Evolutionary conservation across 2,113 vertebrate species (phyloP).

Genomic region (Chamaetylas fuelleborni): DNA sequence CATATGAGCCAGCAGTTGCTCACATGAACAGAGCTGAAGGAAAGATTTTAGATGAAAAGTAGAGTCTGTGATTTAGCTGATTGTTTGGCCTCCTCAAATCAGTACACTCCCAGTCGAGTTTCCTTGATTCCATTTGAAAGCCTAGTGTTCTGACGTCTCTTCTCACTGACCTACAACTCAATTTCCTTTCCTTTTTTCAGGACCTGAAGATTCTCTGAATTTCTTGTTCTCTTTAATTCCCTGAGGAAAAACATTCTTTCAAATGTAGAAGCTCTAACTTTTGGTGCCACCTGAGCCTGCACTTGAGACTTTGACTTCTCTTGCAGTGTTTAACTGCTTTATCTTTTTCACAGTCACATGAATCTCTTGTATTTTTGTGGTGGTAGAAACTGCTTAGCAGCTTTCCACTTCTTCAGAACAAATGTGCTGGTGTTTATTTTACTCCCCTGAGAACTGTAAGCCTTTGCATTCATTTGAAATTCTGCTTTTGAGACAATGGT

Average conservation of each 20-base stretch:
- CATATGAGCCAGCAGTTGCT: neutral
- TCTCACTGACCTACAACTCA: neutral
- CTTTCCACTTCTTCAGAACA: neutral
- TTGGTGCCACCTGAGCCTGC: neutral
- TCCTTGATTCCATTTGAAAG: neutral
- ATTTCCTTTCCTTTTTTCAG: neutral
- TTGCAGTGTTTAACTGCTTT: neutral
- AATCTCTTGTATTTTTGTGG: neutral
- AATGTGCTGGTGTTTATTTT: neutral
- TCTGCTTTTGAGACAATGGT: neutral
- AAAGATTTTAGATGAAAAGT: neutral
- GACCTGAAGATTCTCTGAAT: neutral
- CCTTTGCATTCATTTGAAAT: neutral
- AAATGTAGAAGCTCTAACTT: neutral
- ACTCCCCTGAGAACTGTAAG: neutral
- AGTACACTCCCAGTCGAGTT: neutral
- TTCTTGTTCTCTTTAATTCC: neutral
- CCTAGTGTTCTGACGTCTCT: neutral
- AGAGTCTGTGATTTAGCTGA: neutral
- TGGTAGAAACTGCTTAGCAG: neutral
- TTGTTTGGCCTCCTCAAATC: neutral
- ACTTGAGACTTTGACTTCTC: neutral
- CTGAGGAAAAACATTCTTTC: neutral
- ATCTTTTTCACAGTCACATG: neutral
- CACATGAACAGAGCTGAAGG: neutral